Base-by-base conservation (phyloP, 2,888 invertebrate genomes). In the Drosophila rellima region DNA sequence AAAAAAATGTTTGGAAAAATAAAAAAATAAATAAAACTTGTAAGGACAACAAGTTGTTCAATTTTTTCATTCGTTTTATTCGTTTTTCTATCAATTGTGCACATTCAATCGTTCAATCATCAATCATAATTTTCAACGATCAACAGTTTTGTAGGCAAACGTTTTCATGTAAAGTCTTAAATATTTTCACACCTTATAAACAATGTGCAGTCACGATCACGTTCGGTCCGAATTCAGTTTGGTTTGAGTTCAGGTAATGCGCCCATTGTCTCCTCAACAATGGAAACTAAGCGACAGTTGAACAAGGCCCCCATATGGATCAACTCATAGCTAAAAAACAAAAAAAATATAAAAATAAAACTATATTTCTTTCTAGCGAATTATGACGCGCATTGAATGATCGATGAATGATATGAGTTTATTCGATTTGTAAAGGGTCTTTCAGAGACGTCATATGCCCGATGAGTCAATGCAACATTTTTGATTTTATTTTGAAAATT, bases 41-140 rank as follows among this genome's bases (percentile, higher is more conserved):
- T 82, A 88, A 82, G 82, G 82, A 82, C 89, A 88, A 88, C 87
- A 85, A 79, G 82, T 88, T 88, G 63, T 75, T 75, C 47, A 40
- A 0, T 39, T 42, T 13, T 42, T 67, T 62, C 42, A 23, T 42
- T 59, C 37, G 29, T 42, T 44, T 54, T 51, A 15, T 51, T 17
- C 23, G 35, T 50, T 39, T 37, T 48, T 51, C 51, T 48, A 65
- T 72, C 81, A 63, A 70, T 81, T 82, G 69, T 83, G 80, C 60
- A 29, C 69, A 76, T 70, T 82, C 78, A 76, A 86, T 86, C 84
- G 78, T 59, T 61, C 82, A 78, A 83, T 86, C 91, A 91, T 91
- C 91, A 91, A 91, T 91, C 91, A 91, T 87, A 90, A 86, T 88
- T 88, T 82, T 85, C 86, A 90, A 72, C 91, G 85, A 88, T 91